Percentiles rank a stretch among this genome's conserved stretches.
phyloP scores from a whole-genome alignment of 2,797 vertebrate species.

The Pelodytes ibericus region DNA sequence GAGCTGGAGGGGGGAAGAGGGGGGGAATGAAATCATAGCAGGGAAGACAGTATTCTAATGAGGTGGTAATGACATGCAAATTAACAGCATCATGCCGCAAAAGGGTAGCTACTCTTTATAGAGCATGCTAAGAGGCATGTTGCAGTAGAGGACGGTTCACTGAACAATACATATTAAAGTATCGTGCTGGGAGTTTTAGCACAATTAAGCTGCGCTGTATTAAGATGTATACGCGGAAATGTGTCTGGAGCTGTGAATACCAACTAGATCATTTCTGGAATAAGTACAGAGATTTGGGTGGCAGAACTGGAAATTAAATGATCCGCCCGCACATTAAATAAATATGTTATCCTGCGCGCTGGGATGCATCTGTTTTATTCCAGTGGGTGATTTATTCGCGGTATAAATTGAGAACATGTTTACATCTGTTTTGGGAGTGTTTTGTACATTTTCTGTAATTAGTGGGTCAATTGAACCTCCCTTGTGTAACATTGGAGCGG shows the following conservation, averaged over 20 bases:
- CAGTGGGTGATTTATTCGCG: neutral
- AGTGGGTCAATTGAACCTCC: too few relatives aligned
- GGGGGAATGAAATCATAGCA: constrained; percentile 11
- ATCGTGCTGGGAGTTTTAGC: constrained; percentile 28
- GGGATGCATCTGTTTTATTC: neutral
- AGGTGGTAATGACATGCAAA: constrained; percentile 85
- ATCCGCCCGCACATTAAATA: neutral
- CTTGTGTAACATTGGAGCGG: too few relatives aligned
- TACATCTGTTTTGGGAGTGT: too few relatives aligned
- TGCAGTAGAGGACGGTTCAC: constrained; percentile 76
- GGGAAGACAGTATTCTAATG: constrained; percentile 47
- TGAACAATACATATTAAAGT: constrained; percentile 83
- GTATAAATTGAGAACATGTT: neutral
- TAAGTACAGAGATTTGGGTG: neutral
- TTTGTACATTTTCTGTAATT: too few relatives aligned
- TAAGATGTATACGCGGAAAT: constrained; percentile 3
- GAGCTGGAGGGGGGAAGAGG: constrained; percentile 2
- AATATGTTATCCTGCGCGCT: neutral
- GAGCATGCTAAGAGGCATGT: constrained; percentile 80
- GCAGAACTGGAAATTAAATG: neutral
- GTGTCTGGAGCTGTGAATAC: neutral
- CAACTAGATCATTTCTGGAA: constrained; percentile 11
- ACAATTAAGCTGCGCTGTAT: constrained; percentile 34
- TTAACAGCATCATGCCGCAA: constrained; percentile 76
- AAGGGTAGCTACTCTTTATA: constrained; percentile 87